Evolutionary conservation across 2,113 vertebrate species (phyloP).

Genomic region (Mustela lutreola): DNA sequence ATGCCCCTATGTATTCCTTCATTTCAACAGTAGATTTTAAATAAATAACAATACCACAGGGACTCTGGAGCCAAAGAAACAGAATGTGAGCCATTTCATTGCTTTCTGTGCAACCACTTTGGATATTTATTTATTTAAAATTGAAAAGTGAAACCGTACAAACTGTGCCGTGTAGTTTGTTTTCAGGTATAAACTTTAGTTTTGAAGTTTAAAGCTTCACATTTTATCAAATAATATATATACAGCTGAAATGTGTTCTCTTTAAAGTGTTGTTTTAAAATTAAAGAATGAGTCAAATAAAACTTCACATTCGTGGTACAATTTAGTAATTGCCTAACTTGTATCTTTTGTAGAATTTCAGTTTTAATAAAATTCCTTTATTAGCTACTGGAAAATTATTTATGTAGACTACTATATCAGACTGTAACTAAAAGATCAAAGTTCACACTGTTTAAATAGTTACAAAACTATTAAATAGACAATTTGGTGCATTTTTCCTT

Average conservation of each 20-base stretch:
- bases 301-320: background rate
- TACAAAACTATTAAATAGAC: conserved; percentile 26
- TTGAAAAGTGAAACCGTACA: background rate
- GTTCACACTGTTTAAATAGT: background rate
- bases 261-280: conserved; percentile 10
- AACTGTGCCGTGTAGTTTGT: background rate
- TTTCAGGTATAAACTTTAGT: background rate
- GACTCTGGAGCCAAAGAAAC: background rate
- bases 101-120: background rate
- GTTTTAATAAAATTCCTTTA: conserved; percentile 36
- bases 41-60: background rate
- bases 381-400: conserved; percentile 21
- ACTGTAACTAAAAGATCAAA: background rate
- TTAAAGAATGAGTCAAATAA: conserved; percentile 30
- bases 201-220: background rate
- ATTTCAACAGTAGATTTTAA: conserved; percentile 7
- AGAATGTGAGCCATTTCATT: background rate
- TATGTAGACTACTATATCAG: background rate
- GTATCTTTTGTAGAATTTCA: conserved; percentile 29
- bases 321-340: background rate
- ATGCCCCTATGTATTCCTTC: background rate
- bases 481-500: background rate
- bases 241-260: background rate
- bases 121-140: conserved; percentile 46
- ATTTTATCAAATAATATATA: background rate